A percentile compares a stretch with the other conserved stretches of the same genome.
Conservation (phyloP, 2,888 invertebrate genomes). For the Ophion costatus region DNA sequence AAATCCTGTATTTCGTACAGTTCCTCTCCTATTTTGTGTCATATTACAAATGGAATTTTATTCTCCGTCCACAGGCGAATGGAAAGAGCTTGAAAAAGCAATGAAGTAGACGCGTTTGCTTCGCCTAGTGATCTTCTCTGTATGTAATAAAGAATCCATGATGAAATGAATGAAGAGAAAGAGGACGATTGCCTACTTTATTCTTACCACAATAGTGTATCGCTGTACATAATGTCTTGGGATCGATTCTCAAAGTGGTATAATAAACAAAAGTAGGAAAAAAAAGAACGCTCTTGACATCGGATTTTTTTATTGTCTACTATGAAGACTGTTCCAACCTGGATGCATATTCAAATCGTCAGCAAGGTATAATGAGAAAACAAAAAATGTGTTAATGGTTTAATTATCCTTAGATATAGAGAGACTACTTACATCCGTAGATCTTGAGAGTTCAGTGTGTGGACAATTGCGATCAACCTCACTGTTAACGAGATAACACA, state of each 20-base stretch:
- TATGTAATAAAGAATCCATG: constrained; percentile 47
- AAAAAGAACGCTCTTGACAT: background rate
- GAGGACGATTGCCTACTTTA: background rate
- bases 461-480: background rate
- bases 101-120: constrained; percentile 50
- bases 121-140: constrained; percentile 61
- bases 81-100: constrained; percentile 75
- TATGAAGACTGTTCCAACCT: background rate
- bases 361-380: background rate
- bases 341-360: background rate
- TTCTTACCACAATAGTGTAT: background rate
- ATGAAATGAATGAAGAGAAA: constrained; percentile 36
- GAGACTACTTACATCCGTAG: background rate
- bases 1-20: too few relatives aligned
- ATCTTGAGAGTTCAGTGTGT: background rate
- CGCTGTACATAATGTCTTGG: background rate
- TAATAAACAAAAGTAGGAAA: background rate
- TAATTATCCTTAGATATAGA: background rate
- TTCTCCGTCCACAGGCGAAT: constrained; percentile 83
- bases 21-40: background rate
- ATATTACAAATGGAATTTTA: constrained; percentile 72
- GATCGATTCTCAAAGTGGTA: background rate
- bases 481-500: background rate
- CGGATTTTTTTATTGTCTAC: background rate
- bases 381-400: background rate